Conservation (phyloP, 1,140 invertebrate genomes). For the Drosophila suzukii region DNA sequence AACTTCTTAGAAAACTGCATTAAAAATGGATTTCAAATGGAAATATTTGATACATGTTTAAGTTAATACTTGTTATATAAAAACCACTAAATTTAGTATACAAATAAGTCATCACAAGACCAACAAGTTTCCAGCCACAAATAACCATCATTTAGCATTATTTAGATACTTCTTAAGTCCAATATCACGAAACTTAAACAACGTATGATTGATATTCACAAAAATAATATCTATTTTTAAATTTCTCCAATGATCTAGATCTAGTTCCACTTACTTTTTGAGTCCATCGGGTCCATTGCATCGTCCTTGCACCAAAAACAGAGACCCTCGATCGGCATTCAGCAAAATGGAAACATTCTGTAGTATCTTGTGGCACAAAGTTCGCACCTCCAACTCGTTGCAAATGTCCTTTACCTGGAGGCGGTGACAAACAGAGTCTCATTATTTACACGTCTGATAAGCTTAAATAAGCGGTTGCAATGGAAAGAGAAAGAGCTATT, state of each 20-base stretch:
- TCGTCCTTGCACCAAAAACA: slow-evolving; percentile 96
- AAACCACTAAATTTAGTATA: too few species aligned
- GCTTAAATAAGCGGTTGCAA: slow-evolving; percentile 4
- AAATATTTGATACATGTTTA: too few species aligned
- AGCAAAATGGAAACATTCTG: slow-evolving; percentile 97
- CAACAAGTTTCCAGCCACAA: neutral
- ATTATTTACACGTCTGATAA: slow-evolving; percentile 25
- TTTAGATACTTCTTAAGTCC: slow-evolving; percentile 3
- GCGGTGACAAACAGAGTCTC: neutral
- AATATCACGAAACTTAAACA: neutral
- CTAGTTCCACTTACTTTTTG: slow-evolving; percentile 73
- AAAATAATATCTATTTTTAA: too few species aligned
- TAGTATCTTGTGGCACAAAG: slow-evolving; percentile 97
- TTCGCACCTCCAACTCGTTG: slow-evolving; percentile 96
- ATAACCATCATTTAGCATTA: slow-evolving; percentile 4
- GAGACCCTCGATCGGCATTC: slow-evolving; percentile 95
- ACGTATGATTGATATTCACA: slow-evolving; percentile 1
- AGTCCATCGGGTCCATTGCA: slow-evolving; percentile 84
- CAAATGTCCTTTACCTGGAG: slow-evolving; percentile 96
- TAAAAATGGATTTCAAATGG: too few species aligned
- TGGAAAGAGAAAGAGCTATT: slow-evolving; percentile 8
- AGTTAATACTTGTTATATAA: too few species aligned
- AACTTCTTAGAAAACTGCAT: too few species aligned
- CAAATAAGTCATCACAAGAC: slow-evolving; percentile 3
- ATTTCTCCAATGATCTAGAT: neutral